A percentile compares a stretch with the other conserved stretches of the same genome.
phyloP scores from a whole-genome alignment of 2,888 invertebrate species.

The Scaptomyza tumidula region DNA sequence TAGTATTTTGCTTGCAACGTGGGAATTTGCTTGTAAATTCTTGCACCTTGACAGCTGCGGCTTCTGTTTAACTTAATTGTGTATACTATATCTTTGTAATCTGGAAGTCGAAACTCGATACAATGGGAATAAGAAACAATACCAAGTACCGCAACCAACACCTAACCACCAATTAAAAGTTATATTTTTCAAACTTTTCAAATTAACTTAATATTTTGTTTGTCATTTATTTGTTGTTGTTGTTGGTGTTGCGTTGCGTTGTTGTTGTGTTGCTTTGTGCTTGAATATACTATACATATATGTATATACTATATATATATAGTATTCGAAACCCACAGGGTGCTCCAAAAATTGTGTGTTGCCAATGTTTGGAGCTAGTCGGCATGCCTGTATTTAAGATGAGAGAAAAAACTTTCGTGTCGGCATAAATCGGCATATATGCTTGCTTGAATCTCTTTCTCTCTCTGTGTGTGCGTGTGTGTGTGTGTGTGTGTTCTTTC shows the following conservation, averaged over 20 bases:
- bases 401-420: constrained; percentile 33
- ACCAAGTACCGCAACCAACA: constrained; percentile 47
- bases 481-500: constrained; percentile 11
- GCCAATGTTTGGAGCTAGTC: constrained; percentile 28
- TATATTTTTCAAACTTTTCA: constrained; percentile 50
- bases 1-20: no score
- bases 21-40: no score
- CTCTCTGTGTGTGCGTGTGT: constrained; percentile 6
- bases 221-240: constrained; percentile 1
- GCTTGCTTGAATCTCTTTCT: background rate
- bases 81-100: background rate
- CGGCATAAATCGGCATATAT: constrained; percentile 19
- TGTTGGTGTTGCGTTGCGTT: background rate
- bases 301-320: background rate
- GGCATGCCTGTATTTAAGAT: constrained; percentile 22
- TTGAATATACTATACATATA: constrained; percentile 5
- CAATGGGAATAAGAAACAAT: constrained; percentile 37
- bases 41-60: constrained; percentile 2
- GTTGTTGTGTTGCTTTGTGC: constrained; percentile 7
- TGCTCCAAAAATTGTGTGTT: constrained; percentile 35
- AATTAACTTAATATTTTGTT: constrained; percentile 63
- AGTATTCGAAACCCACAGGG: constrained; percentile 42
- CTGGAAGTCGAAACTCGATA: constrained; percentile 19
- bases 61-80: background rate
- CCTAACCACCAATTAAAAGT: constrained; percentile 71